phyloP scores from a whole-genome alignment of 2,888 invertebrate genomes.

The Chalcis sispes region DNA sequence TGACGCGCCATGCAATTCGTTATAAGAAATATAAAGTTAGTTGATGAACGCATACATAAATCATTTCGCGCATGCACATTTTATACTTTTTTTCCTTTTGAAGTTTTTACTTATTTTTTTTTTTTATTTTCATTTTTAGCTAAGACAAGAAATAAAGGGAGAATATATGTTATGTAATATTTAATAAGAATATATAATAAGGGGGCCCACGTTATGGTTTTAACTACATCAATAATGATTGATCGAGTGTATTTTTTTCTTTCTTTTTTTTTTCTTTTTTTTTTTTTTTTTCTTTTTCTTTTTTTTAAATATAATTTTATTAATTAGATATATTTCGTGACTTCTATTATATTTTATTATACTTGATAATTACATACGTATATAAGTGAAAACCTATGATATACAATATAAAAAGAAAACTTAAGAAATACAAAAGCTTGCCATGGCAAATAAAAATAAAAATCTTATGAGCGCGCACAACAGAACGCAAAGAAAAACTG shows the following conservation, averaged over 20 bases:
- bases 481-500: slow-evolving; percentile 12
- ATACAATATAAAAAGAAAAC: slow-evolving; percentile 56
- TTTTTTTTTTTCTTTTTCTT: slow-evolving; percentile 48
- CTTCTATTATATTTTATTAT: slow-evolving; percentile 64
- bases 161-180: slow-evolving; percentile 73
- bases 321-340: slow-evolving; percentile 60
- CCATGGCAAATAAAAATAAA: slow-evolving; percentile 58
- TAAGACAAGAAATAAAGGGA: slow-evolving; percentile 71
- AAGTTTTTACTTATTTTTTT: slow-evolving; percentile 51
- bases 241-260: slow-evolving; percentile 63
- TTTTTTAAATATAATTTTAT: slow-evolving; percentile 58
- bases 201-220: slow-evolving; percentile 71
- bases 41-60: slow-evolving; percentile 60
- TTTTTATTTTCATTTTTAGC: slow-evolving; percentile 63
- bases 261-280: slow-evolving; percentile 59
- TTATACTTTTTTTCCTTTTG: slow-evolving; percentile 50
- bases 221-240: slow-evolving; percentile 71
- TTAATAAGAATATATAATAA: slow-evolving; percentile 73
- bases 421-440: slow-evolving; percentile 39
- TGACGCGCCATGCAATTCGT: slow-evolving; percentile 39
- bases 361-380: slow-evolving; percentile 61
- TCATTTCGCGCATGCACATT: slow-evolving; percentile 52
- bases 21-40: slow-evolving; percentile 46
- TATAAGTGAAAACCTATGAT: slow-evolving; percentile 65
- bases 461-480: slow-evolving; percentile 48